Percentiles rank a stretch among this genome's conserved stretches.
These are phyloP conservation scores for Danio rerio DNA, from an alignment of 2,113 vertebrate genomes.

Conservation along the genomic window GRCz12tu NC_133190.1:5503001-5503500, in stretches of 20 bases:
- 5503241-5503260: not conserved
- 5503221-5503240: not conserved
- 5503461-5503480: too few relatives aligned
- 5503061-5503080: not conserved
- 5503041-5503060: not conserved
- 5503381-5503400: too few relatives aligned
- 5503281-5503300: not conserved
- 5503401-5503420: too few relatives aligned
- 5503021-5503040: slow-evolving; percentile 12
- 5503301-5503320: too few relatives aligned
- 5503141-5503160: not conserved
- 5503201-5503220: not conserved
- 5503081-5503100: not conserved
- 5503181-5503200: not conserved
- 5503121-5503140: slow-evolving; percentile 18
- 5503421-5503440: too few relatives aligned
- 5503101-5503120: slow-evolving; percentile 28
- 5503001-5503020: not conserved
- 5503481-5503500: too few relatives aligned
- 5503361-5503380: too few relatives aligned
- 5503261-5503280: too few relatives aligned
- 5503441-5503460: too few relatives aligned
- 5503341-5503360: too few relatives aligned
- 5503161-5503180: not conserved
- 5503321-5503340: too few relatives aligned